Evolutionary conservation across 2,113 vertebrate genomes (phyloP).

Genomic region (Oryzias curvinotus): DNA sequence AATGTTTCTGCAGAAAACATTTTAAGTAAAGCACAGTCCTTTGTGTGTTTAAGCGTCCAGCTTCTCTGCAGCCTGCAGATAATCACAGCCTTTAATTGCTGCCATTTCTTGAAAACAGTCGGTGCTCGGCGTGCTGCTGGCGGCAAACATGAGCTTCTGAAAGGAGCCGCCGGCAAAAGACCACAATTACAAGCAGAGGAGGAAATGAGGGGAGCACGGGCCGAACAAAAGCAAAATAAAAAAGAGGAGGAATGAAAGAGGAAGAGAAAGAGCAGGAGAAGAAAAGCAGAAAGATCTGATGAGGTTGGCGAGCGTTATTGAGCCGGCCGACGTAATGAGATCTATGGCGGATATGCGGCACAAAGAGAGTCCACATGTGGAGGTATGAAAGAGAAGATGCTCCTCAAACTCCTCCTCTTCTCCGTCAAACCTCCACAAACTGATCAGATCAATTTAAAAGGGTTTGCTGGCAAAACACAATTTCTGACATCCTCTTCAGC

Average conservation of each 20-base stretch:
- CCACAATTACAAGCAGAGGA: conserved; percentile 49
- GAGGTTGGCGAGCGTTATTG: conserved; percentile 56
- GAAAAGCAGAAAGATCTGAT: conserved; percentile 44
- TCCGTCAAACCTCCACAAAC: no score
- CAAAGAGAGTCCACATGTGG: conserved; percentile 41
- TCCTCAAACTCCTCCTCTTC: background rate
- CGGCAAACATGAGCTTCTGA: conserved; percentile 34
- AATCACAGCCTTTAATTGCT: conserved; percentile 32
- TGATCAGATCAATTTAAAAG: no score
- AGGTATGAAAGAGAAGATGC: conserved; percentile 45
- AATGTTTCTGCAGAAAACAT: background rate
- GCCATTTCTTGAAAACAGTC: conserved; percentile 16
- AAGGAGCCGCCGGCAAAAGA: conserved; percentile 17
- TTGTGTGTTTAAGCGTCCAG: conserved; percentile 15
- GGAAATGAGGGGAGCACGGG: conserved; percentile 58
- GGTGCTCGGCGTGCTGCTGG: conserved; percentile 4
- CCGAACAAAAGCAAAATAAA: conserved; percentile 58
- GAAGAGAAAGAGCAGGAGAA: conserved; percentile 42
- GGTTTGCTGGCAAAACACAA: no score
- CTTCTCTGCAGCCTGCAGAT: conserved; percentile 1
- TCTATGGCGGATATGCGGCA: conserved; percentile 54
- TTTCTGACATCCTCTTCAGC: no score
- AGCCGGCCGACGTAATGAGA: conserved; percentile 59
- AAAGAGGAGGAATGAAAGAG: conserved; percentile 34
- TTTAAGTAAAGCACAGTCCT: conserved; percentile 3